These are phyloP conservation scores for Pilophorus perplexus DNA, from an alignment of 2,888 invertebrate species.

Conservation along the genomic window DNA sequence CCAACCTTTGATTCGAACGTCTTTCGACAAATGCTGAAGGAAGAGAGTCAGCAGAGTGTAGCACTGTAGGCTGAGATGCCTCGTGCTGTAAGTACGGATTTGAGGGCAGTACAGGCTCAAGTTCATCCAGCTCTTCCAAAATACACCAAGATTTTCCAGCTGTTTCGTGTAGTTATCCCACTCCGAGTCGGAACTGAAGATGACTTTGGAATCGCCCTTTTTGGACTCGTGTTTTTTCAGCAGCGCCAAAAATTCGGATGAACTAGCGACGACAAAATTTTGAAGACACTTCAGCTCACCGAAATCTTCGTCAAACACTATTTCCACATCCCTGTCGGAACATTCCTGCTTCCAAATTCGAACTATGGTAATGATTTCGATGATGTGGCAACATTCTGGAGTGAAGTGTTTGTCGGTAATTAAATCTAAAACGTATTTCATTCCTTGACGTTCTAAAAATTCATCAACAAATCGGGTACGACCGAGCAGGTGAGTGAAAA, in stretches of 20 bases:
- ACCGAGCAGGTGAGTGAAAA: conserved; percentile 60
- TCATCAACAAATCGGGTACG: conserved; percentile 60
- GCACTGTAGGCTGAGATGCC: conserved; percentile 42
- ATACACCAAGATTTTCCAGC: conserved; percentile 55
- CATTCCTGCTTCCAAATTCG: conserved; percentile 57
- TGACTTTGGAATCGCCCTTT: conserved; percentile 31
- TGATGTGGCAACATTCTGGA: conserved; percentile 60
- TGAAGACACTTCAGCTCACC: conserved; percentile 34
- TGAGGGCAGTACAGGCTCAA: conserved; percentile 59
- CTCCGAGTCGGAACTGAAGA: conserved; percentile 50
- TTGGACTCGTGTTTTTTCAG: conserved; percentile 39
- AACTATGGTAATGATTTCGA: conserved; percentile 62
- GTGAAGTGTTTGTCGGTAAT: conserved; percentile 59
- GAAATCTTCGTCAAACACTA: conserved; percentile 16
- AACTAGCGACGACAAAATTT: conserved; percentile 33
- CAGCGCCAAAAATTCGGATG: conserved; percentile 39
- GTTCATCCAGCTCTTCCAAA: conserved; percentile 58
- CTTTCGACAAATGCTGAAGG: conserved; percentile 42
- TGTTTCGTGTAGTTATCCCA: conserved; percentile 51
- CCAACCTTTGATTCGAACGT: conserved; percentile 40
- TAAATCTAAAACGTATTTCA: conserved; percentile 59
- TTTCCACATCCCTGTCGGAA: conserved; percentile 3
- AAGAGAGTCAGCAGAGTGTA: conserved; percentile 44
- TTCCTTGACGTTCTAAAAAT: conserved; percentile 60
- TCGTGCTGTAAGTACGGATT: conserved; percentile 54